phyloP scores from a whole-genome alignment of 2,888 invertebrate species.

The Dinocampus coccinellae region DNA sequence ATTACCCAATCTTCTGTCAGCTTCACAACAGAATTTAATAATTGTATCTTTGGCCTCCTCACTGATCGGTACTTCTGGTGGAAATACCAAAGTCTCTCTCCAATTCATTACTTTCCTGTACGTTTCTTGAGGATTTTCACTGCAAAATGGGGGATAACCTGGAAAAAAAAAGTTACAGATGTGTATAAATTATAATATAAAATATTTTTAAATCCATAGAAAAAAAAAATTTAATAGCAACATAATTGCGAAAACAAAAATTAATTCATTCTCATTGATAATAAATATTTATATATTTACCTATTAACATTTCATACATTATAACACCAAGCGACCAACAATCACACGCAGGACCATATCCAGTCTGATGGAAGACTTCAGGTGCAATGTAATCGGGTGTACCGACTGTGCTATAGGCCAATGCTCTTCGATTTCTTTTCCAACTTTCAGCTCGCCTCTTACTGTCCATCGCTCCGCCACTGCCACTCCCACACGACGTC shows the following conservation, averaged over 20 bases:
- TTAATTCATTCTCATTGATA: neutral
- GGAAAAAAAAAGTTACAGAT: conserved; percentile 28
- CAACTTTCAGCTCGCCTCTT: conserved; percentile 98
- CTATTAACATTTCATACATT: conserved; percentile 99
- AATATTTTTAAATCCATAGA: neutral
- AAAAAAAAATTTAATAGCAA: neutral
- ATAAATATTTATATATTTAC: conserved; percentile 61
- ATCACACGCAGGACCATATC: conserved; percentile 97
- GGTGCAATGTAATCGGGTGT: conserved; percentile 99
- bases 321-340: conserved; percentile 99
- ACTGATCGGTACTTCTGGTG: conserved; percentile 99
- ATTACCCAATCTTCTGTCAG: conserved; percentile 84
- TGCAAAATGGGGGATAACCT: conserved; percentile 99
- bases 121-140: conserved; percentile 97
- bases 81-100: conserved; percentile 98
- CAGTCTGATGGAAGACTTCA: conserved; percentile 97
- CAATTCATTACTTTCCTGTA: conserved; percentile 99
- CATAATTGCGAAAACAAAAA: too few species aligned
- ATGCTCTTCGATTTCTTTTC: conserved; percentile 96
- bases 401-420: conserved; percentile 95
- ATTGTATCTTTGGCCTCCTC: conserved; percentile 97
- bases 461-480: conserved; percentile 91
- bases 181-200: neutral
- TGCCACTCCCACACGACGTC: conserved; percentile 66
- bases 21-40: conserved; percentile 96